A percentile compares a stretch with the other conserved stretches of the same genome.
Evolutionary conservation across 2,113 vertebrate genomes (phyloP).

Genomic region (Leptosomus discolor): DNA sequence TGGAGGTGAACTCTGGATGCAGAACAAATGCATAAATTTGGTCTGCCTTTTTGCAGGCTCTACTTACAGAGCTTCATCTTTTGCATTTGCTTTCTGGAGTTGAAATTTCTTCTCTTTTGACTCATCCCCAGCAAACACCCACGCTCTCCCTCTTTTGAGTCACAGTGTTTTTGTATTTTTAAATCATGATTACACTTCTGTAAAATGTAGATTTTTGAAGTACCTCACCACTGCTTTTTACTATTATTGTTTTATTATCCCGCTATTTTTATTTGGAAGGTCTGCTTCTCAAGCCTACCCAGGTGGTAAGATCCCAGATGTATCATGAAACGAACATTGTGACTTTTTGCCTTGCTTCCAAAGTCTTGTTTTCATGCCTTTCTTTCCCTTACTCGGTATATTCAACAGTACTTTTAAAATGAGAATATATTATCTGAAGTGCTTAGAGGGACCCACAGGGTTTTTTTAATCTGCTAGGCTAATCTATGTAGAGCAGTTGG

Average conservation of each 20-base stretch:
- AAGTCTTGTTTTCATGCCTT: constrained; percentile 9
- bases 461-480: not conserved
- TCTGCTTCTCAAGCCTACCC: not conserved
- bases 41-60: constrained; percentile 43
- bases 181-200: constrained; percentile 53
- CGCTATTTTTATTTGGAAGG: constrained; percentile 27
- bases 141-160: constrained; percentile 19
- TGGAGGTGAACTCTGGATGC: constrained; percentile 48
- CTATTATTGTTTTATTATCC: constrained; percentile 34
- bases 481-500: not conserved
- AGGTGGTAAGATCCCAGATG: constrained; percentile 7
- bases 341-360: not conserved
- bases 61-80: constrained; percentile 23
- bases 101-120: constrained; percentile 49
- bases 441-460: not conserved
- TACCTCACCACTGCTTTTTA: not conserved
- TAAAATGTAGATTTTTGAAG: constrained; percentile 48
- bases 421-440: not conserved
- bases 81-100: constrained; percentile 33
- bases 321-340: not conserved
- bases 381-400: not conserved
- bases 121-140: constrained; percentile 50
- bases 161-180: constrained; percentile 60
- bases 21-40: constrained; percentile 44
- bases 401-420: not conserved